Evolutionary conservation across 2,113 vertebrate genomes (phyloP), one percentile per base, ranked within the genome.

Genomic region (Eleginops maclovinus): DNA sequence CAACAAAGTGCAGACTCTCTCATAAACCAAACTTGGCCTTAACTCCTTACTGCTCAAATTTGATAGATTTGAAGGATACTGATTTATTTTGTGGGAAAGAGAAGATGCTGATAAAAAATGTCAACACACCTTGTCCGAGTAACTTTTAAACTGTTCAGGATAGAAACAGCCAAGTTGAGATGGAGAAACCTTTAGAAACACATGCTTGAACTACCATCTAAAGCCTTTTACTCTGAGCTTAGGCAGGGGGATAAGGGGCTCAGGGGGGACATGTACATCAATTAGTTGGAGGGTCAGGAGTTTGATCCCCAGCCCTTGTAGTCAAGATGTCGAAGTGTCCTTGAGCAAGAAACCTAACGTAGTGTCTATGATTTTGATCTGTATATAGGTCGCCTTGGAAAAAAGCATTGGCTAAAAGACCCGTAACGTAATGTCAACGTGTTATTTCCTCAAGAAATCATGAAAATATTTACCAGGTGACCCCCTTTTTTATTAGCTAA

Each of bases 1-100:
- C 28, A 22, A 19, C 21, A 59, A 75, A 79, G 75, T 72, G 79
- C 47, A 72, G 12, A 51, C 24, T 70, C 60, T n/a, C 12, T 11
- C 49, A 0, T 21, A 24, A 62, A 56, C 28, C 50, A 53, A 59
- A 53, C 36, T 19, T 10, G 16, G 44, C 15, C 41, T n/a, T 7
- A 4, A 21, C 26, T 26, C 28, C 0, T 64, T 31, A 26, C 50
- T 46, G 21, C n/a, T 54, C 21, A 53, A 31, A 24, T 50, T 16
- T 60, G 47, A 11, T 13, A 17, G 21, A 68, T 17, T 9, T 49
- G 1, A 49, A 4, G n/a, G 12, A 26, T 4, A 17, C 17, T 49
- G n/a, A 9, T 3, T 3, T 40, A 12, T 13, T 17, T 71, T 12
- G 1, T 28, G 28, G 1, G 31, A 22, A 16, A 72, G 70, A 10